Evolutionary conservation across 2,797 vertebrate genomes (phyloP), one percentile per base, ranked within the genome.

Genomic region (Chromis chromis): DNA sequence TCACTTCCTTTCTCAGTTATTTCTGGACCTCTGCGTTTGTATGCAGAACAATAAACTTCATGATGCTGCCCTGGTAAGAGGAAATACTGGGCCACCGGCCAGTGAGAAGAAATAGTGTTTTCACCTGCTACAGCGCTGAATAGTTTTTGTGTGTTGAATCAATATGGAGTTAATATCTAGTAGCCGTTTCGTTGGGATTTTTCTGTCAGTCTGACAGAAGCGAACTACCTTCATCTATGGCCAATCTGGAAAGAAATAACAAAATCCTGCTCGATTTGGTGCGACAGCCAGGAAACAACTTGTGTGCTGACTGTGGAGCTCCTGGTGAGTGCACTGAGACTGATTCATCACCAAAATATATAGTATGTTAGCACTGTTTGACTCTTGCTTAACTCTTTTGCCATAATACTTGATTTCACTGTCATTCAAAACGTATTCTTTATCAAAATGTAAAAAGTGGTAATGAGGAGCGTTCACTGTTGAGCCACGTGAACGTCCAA

Each of bases 241-340:
- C 93, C 49, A 93, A 74, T 73, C 82, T 89, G 65, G 96, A 96
- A n/a, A 92, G 91, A 88, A 96, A 96, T 83, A 96, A 95, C 88
- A 94, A 88, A 83, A 86, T 94, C 79, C 90, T 97, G 66, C 84
- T 95, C 58, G 95, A 96, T 74, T 88, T 96, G 88, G 86, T 84
- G 60, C 83, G 84, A 50, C 93, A 89, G 78, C 94, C 94, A 0
- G 93, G 91, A 28, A 98, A 97, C 90, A 83, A 84, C 39, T 14
- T 39, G 28, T 98, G 97, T 86, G 96, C 96, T 0, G 97, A 97
- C 89, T 98, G 97, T 84, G 95, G 95, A 55, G 66, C 87, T n/a
- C 79, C 95, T 28, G 96, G 96, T 97, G 83, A 94, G 94, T 91
- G 44, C 6, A 5, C 9, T 19, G 14, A 40, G n/a, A 42, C 50